These are phyloP conservation scores for Eupithecia tripunctaria DNA, from an alignment of 2,888 invertebrate genomes.

Conservation along the genomic window DNA sequence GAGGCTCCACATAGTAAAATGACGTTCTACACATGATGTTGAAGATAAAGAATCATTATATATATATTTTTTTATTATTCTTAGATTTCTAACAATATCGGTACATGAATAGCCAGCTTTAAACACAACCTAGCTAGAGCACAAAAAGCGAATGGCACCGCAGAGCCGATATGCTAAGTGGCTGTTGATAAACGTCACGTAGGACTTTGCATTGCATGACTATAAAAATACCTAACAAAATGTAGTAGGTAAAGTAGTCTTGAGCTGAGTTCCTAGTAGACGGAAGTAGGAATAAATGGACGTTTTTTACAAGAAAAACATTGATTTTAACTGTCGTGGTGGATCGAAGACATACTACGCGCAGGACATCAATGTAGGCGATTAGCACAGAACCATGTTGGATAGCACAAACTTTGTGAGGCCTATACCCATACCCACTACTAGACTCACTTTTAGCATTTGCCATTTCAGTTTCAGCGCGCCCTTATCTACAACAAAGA, in stretches of 20 bases:
- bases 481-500: too few species aligned
- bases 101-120: slow-evolving; percentile 6
- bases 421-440: too few species aligned
- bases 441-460: too few species aligned
- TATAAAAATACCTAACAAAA: slow-evolving; percentile 38
- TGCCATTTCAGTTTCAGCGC: too few species aligned
- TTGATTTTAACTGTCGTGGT: too few species aligned
- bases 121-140: slow-evolving; percentile 52
- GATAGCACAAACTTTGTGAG: too few species aligned
- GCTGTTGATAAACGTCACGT: slow-evolving; percentile 77
- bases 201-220: slow-evolving; percentile 57
- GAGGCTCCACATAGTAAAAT: too few species aligned
- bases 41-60: too few species aligned
- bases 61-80: background rate
- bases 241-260: background rate
- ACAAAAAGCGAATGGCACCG: slow-evolving; percentile 70
- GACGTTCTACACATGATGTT: too few species aligned
- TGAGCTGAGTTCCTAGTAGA: background rate
- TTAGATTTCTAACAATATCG: background rate
- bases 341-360: too few species aligned
- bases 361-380: too few species aligned
- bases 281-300: background rate
- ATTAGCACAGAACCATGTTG: too few species aligned
- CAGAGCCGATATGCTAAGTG: slow-evolving; percentile 79
- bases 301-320: background rate